Conservation (phyloP, 2,113 vertebrate species). For the Channa maculata region DNA sequence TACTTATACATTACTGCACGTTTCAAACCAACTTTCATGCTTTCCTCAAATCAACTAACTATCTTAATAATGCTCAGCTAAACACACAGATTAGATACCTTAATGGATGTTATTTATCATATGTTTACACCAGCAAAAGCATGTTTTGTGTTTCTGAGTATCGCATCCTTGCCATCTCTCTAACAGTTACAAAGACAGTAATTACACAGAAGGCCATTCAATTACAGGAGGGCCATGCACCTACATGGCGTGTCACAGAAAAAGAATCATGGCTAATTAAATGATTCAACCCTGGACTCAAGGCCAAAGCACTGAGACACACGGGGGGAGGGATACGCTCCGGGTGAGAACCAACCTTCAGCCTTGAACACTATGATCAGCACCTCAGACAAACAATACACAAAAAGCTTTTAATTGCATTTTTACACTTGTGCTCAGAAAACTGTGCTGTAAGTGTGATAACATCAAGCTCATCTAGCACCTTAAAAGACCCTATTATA, state of each 20-base stretch:
- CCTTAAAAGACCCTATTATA: too few relatives aligned
- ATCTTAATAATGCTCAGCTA: neutral
- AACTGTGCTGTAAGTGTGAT: neutral
- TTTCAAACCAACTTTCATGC: constrained; percentile 1
- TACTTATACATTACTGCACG: neutral
- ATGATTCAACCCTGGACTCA: constrained; percentile 65
- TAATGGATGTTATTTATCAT: neutral
- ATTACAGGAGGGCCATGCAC: constrained; percentile 71
- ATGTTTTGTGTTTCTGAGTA: constrained; percentile 12
- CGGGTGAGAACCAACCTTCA: constrained; percentile 25
- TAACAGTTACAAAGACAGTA: constrained; percentile 66
- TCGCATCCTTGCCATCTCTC: constrained; percentile 34
- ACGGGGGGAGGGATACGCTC: constrained; percentile 3
- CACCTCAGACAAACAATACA: constrained; percentile 1
- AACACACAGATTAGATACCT: neutral
- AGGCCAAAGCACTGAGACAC: constrained; percentile 32
- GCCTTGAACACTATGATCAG: constrained; percentile 15
- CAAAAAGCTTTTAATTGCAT: constrained; percentile 1
- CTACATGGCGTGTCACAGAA: constrained; percentile 43
- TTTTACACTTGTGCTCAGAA: constrained; percentile 11
- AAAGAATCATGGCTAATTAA: constrained; percentile 70
- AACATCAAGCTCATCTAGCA: neutral
- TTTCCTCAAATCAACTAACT: neutral
- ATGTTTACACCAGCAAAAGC: neutral
- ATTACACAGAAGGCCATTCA: constrained; percentile 76